phyloP scores from a whole-genome alignment of 2,113 vertebrate species.

The Platycercus adscitus region DNA sequence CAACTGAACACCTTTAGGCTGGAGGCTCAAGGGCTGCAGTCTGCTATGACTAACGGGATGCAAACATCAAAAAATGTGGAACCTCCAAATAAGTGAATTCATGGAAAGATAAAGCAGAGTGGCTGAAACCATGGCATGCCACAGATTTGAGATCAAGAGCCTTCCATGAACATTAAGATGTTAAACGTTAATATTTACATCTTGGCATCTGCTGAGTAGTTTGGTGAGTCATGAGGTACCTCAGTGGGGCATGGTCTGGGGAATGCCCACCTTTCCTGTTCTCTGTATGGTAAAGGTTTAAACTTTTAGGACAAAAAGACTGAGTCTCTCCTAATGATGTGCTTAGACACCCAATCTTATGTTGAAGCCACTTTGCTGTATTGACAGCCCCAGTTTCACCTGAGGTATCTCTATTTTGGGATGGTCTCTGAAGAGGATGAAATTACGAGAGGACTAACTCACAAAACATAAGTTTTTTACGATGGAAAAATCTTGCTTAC shows the following conservation, averaged over 20 bases:
- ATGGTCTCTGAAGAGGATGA: not conserved
- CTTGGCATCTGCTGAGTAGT: not conserved
- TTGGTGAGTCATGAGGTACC: not conserved
- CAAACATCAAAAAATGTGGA: not conserved
- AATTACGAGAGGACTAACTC: not conserved
- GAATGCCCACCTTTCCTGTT: fast-evolving
- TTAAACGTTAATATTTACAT: not conserved
- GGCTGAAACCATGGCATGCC: not conserved
- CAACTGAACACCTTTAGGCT: not conserved
- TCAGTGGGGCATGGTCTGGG: not conserved
- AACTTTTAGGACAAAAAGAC: not conserved
- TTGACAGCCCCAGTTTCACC: not conserved
- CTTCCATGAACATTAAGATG: not conserved
- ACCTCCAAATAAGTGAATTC: not conserved
- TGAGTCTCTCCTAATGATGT: not conserved
- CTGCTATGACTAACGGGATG: not conserved
- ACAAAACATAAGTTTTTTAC: not conserved
- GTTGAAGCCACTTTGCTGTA: not conserved
- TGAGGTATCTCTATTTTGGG: not conserved
- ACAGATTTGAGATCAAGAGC: not conserved
- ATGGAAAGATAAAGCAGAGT: not conserved
- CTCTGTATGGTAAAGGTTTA: not conserved
- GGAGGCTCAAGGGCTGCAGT: not conserved
- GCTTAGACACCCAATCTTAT: not conserved
- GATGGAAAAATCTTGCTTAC: not conserved